Base-by-base conservation (phyloP, 1,140 invertebrate genomes). In the Tigriopus japonicus region DNA sequence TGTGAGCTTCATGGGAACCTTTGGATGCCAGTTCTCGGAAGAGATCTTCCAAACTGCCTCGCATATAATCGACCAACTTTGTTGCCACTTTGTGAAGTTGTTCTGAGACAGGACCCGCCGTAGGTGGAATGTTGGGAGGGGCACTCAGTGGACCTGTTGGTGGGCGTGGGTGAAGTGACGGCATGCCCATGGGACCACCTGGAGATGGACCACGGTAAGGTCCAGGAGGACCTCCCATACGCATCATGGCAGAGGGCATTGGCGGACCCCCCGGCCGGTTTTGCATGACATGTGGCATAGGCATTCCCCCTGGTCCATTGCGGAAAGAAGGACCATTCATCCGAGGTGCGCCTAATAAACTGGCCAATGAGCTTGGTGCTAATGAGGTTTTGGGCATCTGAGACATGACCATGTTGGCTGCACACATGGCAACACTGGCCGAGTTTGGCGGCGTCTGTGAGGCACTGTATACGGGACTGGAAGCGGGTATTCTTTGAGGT, bases 1-100 rank as follows among this genome's bases (percentile, higher is more conserved):
- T 73, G 6, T 71, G 75, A 0, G 77, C 79, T 63, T 80, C 77
- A 10, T 74, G 69, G 53, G 72, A 72, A 14, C 71, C 71, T 6
- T 66, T 65, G 7, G 62, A 69, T 0, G 72, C 69, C 58, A 80
- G 65, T 62, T 80, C 79, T 40, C 69, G 67, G 19, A 80, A 68
- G 13, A 79, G 75, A 55, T 80, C 77, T 62, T 79, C 74, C 35
- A 81, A 69, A 35, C 77, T 74, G 1, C 71, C 71, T 51, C 77
- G 71, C 63, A 80, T 77, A 49, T 74, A 76, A 63, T 78, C 75
- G 7, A 73, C 69, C 19, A 81, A 66, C 51, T 68, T 67, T 40
- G 67, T 64, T 0, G 68, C 65, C 45, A 67, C 65, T 56, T 68
- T 66, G 55, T 66, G 64, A 10, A 71, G 65, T n/a, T 71, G 68